Base-by-base conservation (phyloP, 1,140 invertebrate genomes). In the Capitella teleta region DNA sequence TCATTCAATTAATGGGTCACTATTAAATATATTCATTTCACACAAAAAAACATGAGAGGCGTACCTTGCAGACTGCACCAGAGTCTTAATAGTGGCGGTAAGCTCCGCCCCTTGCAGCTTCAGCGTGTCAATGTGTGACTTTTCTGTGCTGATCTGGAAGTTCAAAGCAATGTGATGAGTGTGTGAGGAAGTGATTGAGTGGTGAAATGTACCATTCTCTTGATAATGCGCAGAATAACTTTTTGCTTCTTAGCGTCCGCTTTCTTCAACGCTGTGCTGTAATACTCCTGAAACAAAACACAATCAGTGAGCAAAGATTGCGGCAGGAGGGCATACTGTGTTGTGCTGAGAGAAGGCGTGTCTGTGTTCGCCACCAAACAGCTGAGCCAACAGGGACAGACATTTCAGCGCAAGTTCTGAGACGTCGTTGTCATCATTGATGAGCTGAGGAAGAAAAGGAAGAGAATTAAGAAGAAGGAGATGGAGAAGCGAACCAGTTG, bases 231-330 rank as follows among this genome's bases (percentile, higher is more conserved):
- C 4, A 73, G 55, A 14, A 73, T 46, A 47, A 70, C 58, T 56
- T 73, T 73, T 55, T 73, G 70, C 54, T 66, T 70, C 52, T 66
- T 70, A 14, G 58, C 55, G 53, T 72, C 63, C 38, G 63, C 56
- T 41, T 59, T 60, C 44, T 58, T 59, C 37, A 72, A 52, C 12
- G 60, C 59, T 47, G 64, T 60, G 40, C 62, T 64, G 58, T 68
- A 72, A 44, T 53, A 68, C 18, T 62, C 59, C 68, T 70, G 56
- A 14, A 59, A 60, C 24, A 26, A 38, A 25, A 25, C 24, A 16
- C 18, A 24, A 16, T 10, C 5, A 10, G 16, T 44, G 4, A 25
- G 23, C 36, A 8, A 3, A 37, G 3, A 19, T 23, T 8, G n/a
- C 23, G 18, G 21, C 5, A 45, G 36, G 16, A 28, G 19, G n/a